Evolutionary conservation across 2,797 vertebrate genomes (phyloP).

Genomic region (Bovichtus variegatus): DNA sequence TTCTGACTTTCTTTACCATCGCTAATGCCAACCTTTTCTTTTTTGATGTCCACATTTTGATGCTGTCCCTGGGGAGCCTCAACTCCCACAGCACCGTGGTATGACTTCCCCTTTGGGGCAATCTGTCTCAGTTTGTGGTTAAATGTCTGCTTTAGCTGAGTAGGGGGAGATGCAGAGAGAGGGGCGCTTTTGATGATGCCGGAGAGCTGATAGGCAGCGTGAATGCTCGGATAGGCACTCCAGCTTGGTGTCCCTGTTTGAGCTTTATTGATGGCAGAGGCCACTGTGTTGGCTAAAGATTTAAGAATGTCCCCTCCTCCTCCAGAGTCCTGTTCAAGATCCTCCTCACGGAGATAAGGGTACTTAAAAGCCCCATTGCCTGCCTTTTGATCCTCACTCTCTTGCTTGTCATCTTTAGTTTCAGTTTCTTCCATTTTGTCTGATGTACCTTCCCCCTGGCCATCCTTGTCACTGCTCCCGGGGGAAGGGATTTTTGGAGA

Average conservation of each 20-base stretch:
- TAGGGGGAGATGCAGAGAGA: conserved; percentile 89
- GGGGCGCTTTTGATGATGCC: conserved; percentile 91
- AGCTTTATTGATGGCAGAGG: conserved; percentile 99
- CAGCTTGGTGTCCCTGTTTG: conserved; percentile 98
- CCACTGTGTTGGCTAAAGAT: conserved; percentile 98
- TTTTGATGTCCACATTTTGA: conserved; percentile 92
- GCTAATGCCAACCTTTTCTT: conserved; percentile 87
- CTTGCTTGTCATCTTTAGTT: conserved; percentile 90
- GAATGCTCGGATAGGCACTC: conserved; percentile 99
- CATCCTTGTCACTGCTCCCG: conserved; percentile 81
- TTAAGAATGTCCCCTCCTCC: conserved; percentile 98
- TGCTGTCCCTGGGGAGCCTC: conserved; percentile 87
- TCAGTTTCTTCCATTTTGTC: conserved; percentile 88
- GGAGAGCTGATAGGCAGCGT: conserved; percentile 97
- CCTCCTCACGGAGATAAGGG: conserved; percentile 98
- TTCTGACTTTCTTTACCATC: conserved; percentile 87
- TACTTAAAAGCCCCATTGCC: conserved; percentile 92
- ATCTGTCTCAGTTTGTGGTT: conserved; percentile 95
- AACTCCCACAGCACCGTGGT: conserved; percentile 77
- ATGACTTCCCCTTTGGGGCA: conserved; percentile 94
- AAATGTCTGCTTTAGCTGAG: conserved; percentile 93
- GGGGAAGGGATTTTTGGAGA: conserved; percentile 84
- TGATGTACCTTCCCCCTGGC: conserved; percentile 88
- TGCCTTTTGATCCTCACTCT: conserved; percentile 89
- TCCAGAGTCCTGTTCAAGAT: conserved; percentile 94